Evolutionary conservation across 2,797 vertebrate species (phyloP), one percentile per base, ranked within the genome.

Genomic region (Oceanodroma leucorhoa): DNA sequence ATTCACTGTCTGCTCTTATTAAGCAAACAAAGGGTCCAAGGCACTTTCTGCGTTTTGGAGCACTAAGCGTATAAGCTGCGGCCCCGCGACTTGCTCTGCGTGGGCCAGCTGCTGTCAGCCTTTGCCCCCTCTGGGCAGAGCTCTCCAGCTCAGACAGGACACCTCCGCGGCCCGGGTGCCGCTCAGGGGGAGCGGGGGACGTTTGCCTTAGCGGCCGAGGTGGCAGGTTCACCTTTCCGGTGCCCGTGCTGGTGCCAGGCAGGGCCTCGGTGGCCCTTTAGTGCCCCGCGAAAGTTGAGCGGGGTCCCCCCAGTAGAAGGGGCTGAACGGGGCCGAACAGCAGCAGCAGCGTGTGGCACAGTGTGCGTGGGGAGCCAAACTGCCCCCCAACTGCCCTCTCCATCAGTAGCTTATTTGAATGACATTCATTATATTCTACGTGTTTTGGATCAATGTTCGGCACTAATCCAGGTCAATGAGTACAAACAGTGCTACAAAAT

Each of bases 261-360:
- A 0, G 21, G 29, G 9, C 10, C 46, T 43, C 0, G 1, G 34
- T 9, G 87, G 23, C 50, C 26, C 5, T 16, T 4, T 2, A 1
- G 22, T 5, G 29, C 18, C 43, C 43, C 4, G 53, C 2, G 40
- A 7, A 10, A 10, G 21, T 0, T 2, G 14, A 22, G 38, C 0
- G 2, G 21, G 36, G 30, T 75, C 24, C 5, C 14, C 5, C 6
- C 6, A 1, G 36, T 5, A 2, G 18, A 2, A 0, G 0, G 11
- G 3, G 54, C 20, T 4, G 11, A 24, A 26, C 13, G 1, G 58
- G 77, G 19, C 21, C 14, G 19, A 30, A 2, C 4, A 9, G 36
- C 21, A 14, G 38, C 11, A 48, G 24, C 48, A 10, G 29, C 4
- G 0, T 1, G 5, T 20, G 72, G 66, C 34, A 22, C 24, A 4